Evolutionary conservation across 1,140 invertebrate species (phyloP).

Genomic region (Oscheius sp.): DNA sequence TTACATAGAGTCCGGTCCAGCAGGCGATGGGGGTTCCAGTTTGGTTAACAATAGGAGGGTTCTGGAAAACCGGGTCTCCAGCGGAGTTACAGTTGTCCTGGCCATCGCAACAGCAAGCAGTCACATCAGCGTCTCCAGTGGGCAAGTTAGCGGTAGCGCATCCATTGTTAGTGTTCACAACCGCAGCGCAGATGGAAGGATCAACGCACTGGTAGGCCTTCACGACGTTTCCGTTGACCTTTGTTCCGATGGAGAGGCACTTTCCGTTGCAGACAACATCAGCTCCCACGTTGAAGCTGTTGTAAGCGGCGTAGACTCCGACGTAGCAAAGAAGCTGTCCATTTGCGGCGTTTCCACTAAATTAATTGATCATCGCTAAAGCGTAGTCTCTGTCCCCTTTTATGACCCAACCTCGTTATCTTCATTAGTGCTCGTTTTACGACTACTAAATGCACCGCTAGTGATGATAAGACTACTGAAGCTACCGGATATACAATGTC

Average conservation of each 20-base stretch:
- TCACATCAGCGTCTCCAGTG: slow-evolving; percentile 3
- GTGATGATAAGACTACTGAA: too few relatives aligned
- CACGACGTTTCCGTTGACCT: slow-evolving; percentile 15
- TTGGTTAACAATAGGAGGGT: background rate
- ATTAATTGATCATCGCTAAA: too few relatives aligned
- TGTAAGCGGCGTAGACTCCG: slow-evolving; percentile 20
- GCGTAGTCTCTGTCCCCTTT: too few relatives aligned
- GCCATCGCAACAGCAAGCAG: slow-evolving; percentile 26
- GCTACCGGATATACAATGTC: too few relatives aligned
- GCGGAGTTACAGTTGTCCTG: slow-evolving; percentile 25
- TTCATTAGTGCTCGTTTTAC: too few relatives aligned
- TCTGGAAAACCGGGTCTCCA: slow-evolving; percentile 1
- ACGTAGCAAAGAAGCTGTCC: slow-evolving; percentile 21
- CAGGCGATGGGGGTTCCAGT: slow-evolving; percentile 25
- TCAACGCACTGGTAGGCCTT: slow-evolving; percentile 20
- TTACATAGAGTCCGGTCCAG: slow-evolving; percentile 19
- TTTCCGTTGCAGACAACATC: slow-evolving; percentile 18
- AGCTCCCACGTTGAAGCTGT: slow-evolving; percentile 17
- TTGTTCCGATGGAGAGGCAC: slow-evolving; percentile 12
- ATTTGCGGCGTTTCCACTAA: background rate
- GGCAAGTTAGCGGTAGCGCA: background rate
- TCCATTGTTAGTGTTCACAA: slow-evolving; percentile 11
- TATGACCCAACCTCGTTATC: too few relatives aligned
- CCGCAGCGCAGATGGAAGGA: slow-evolving; percentile 4
- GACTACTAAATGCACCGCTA: too few relatives aligned